Evolutionary conservation across 2,888 invertebrate genomes (phyloP), one percentile per base, ranked within the genome.

Genomic region (Hypomecis atomaria): DNA sequence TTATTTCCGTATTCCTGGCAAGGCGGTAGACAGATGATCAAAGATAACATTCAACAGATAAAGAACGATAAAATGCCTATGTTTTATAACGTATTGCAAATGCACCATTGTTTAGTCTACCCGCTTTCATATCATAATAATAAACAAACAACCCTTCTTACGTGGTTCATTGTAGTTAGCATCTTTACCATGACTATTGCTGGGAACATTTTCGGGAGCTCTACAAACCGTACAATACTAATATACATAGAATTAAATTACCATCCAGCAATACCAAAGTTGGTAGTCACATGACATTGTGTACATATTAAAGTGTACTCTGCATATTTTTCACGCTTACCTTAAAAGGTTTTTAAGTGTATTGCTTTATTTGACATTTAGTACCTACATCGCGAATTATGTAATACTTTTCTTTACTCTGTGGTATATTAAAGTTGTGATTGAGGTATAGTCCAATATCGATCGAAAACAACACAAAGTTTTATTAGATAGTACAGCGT

Each of bases 71-170:
- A 23, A 45, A 47, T 40, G 50, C 33, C 7, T 13, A 11, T 49
- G 23, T 5, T 10, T 52, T 23, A 23, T 47, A 13, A 58, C 33
- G 45, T 55, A 54, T 56, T 36, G 34, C 38, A 59, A 58, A 54
- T 48, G 53, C 36, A 53, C 42, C 48, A 55, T 52, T 59, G 59
- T 64, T 64, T 64, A 64, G 64, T 59, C 64, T 59, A 9, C n/a
- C 13, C 6, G 11, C 44, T 55, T 64, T 64, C 49, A 38, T 53
- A 40, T 38, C 55, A 45, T 42, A 40, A 34, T 50, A 42, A 48
- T 48, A 63, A 52, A 58, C 49, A 63, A 53, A 63, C 57, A 63
- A 40, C 36, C 38, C 34, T 48, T 47, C 45, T 53, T 58, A 48
- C 49, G 50, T 50, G 40, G 55, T 65, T 49, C 6, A 61, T 58